phyloP scores from a whole-genome alignment of 2,888 invertebrate species.

The Poecilus cupreus region DNA sequence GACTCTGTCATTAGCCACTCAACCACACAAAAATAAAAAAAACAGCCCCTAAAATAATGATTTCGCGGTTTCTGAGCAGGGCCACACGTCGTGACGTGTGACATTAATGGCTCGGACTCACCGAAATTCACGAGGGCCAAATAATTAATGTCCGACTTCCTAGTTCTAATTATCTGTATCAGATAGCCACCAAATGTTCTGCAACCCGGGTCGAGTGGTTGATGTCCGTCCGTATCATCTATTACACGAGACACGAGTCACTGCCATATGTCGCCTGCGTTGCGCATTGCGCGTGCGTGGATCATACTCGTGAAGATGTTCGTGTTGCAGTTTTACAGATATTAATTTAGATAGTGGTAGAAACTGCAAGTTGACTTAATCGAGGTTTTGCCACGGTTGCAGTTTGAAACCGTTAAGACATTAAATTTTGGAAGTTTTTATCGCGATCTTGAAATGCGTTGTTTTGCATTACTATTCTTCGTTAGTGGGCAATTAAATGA shows the following conservation, averaged over 20 bases:
- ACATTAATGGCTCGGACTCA: conserved; percentile 48
- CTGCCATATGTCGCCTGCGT: conserved; percentile 1
- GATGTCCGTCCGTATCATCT: conserved; percentile 46
- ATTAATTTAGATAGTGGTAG: conserved; percentile 23
- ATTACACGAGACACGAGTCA: conserved; percentile 3
- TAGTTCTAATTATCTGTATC: conserved; percentile 68
- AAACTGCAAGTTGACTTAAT: conserved; percentile 15
- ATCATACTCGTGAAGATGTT: conserved; percentile 4
- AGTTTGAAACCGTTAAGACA: conserved; percentile 8
- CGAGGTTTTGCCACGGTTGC: conserved; percentile 5
- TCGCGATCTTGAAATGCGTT: conserved; percentile 2
- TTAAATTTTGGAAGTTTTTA: conserved; percentile 1
- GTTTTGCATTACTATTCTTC: background rate
- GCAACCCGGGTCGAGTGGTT: conserved; percentile 54
- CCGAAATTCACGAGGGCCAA: conserved; percentile 62
- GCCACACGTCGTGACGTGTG: conserved; percentile 32
- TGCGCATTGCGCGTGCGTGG: background rate
- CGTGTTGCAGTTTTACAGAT: conserved; percentile 19
- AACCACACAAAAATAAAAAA: background rate
- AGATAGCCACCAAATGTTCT: conserved; percentile 68
- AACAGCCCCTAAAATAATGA: background rate
- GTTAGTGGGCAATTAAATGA: background rate
- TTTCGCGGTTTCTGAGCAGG: conserved; percentile 41
- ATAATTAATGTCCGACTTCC: conserved; percentile 68
- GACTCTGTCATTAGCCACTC: background rate